These are phyloP conservation scores for Cabera pusaria DNA, from an alignment of 2,888 invertebrate species.

Conservation along the genomic window DNA sequence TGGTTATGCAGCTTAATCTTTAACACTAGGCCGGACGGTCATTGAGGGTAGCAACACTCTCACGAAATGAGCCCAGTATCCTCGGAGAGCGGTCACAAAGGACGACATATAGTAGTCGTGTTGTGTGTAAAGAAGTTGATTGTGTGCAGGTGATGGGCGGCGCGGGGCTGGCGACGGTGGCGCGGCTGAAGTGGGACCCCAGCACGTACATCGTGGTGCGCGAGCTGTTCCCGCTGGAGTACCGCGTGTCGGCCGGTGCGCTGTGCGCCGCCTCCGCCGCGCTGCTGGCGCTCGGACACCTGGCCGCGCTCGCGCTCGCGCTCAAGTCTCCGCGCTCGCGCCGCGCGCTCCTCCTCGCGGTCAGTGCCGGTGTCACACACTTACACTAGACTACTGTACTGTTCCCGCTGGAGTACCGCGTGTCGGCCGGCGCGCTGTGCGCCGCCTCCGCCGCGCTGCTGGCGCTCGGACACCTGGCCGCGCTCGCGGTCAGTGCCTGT, in stretches of 20 bases:
- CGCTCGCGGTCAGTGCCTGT: constrained; percentile 37
- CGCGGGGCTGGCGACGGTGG: constrained; percentile 56
- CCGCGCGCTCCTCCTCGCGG: constrained; percentile 34
- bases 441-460: constrained; percentile 41
- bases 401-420: constrained; percentile 51
- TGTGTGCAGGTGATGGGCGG: constrained; percentile 50
- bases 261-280: constrained; percentile 37
- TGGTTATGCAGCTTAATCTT: too few species aligned
- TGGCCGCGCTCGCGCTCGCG: constrained; percentile 40
- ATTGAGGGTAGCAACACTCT: too few species aligned
- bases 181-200: constrained; percentile 72
- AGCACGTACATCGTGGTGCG: constrained; percentile 57
- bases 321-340: constrained; percentile 14
- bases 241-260: constrained; percentile 39
- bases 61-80: too few species aligned
- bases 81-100: too few species aligned
- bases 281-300: constrained; percentile 49
- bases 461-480: constrained; percentile 48
- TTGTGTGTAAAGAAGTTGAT: too few species aligned
- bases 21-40: too few species aligned
- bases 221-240: constrained; percentile 50
- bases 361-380: too few species aligned
- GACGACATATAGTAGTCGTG: too few species aligned
- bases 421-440: constrained; percentile 34
- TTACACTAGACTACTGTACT: too few species aligned